Evolutionary conservation across 2,888 invertebrate species (phyloP).

Genomic region (Leucoptera coffeella): DNA sequence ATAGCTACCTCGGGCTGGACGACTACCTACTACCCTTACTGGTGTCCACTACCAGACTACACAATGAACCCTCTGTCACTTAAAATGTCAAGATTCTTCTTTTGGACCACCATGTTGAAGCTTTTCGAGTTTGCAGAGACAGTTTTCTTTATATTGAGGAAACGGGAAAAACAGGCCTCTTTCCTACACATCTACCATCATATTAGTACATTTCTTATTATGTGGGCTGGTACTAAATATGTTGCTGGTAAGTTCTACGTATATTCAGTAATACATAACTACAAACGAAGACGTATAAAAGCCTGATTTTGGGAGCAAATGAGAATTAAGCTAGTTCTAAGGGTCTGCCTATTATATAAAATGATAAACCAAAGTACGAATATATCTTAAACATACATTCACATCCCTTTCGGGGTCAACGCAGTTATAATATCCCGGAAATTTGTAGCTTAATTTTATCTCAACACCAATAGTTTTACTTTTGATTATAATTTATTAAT

Average conservation of each 20-base stretch:
- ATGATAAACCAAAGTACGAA: too few relatives aligned
- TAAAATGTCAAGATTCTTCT: conserved; percentile 48
- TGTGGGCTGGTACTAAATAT: conserved; percentile 58
- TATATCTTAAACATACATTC: too few relatives aligned
- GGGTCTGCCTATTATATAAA: too few relatives aligned
- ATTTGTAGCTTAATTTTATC: too few relatives aligned
- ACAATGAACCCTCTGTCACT: conserved; percentile 58
- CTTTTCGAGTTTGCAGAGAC: conserved; percentile 63
- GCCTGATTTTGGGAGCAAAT: too few relatives aligned
- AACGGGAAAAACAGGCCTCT: conserved; percentile 65
- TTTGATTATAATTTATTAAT: too few relatives aligned
- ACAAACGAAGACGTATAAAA: too few relatives aligned
- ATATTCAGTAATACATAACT: too few relatives aligned
- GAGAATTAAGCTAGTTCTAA: too few relatives aligned
- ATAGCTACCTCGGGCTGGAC: conserved; percentile 60
- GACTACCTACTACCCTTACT: conserved; percentile 52
- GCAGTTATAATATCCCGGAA: too few relatives aligned
- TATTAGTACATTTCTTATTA: conserved; percentile 48
- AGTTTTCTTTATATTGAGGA: conserved; percentile 63
- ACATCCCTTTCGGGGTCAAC: too few relatives aligned
- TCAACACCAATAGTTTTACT: too few relatives aligned
- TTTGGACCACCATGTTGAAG: conserved; percentile 62
- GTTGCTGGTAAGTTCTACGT: conserved; percentile 56
- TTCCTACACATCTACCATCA: conserved; percentile 72
- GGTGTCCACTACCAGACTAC: conserved; percentile 68